Conservation (phyloP, 2,888 invertebrate species). For the Polydrusus tereticollis region DNA sequence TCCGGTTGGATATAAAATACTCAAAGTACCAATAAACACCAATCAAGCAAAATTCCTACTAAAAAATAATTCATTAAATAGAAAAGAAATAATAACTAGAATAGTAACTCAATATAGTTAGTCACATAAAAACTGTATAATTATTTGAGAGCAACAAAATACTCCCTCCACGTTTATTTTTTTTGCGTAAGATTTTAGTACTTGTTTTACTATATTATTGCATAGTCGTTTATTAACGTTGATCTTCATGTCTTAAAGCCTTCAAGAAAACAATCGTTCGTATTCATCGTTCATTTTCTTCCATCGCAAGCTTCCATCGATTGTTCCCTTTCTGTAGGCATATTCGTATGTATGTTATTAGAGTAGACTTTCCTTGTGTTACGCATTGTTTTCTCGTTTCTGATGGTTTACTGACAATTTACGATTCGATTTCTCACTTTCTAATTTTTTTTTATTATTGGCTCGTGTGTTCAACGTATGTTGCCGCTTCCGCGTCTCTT, state of each 20-base stretch:
- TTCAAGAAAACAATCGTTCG: constrained; percentile 29
- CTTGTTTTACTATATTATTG: constrained; percentile 25
- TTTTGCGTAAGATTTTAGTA: constrained; percentile 22
- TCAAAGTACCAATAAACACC: background rate
- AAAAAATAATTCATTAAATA: constrained; percentile 31
- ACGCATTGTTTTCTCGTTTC: constrained; percentile 38
- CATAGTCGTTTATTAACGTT: constrained; percentile 16
- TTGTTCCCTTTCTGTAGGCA: constrained; percentile 16
- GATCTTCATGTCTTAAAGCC: constrained; percentile 19
- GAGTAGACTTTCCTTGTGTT: constrained; percentile 13
- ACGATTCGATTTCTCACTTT: constrained; percentile 46
- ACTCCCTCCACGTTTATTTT: constrained; percentile 24
- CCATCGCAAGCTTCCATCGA: constrained; percentile 7
- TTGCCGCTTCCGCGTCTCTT: constrained; percentile 49
- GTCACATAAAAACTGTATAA: constrained; percentile 31
- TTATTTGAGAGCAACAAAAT: constrained; percentile 20
- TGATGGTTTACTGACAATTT: constrained; percentile 46
- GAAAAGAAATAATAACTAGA: constrained; percentile 31
- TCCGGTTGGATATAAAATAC: constrained; percentile 12
- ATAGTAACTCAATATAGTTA: constrained; percentile 29
- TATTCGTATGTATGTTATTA: constrained; percentile 9
- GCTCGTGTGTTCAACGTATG: constrained; percentile 41
- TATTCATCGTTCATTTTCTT: constrained; percentile 7
- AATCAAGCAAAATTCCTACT: constrained; percentile 16
- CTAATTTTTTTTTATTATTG: constrained; percentile 38